Base-by-base conservation (phyloP, 2,888 invertebrate species). In the Clanis bilineata region DNA sequence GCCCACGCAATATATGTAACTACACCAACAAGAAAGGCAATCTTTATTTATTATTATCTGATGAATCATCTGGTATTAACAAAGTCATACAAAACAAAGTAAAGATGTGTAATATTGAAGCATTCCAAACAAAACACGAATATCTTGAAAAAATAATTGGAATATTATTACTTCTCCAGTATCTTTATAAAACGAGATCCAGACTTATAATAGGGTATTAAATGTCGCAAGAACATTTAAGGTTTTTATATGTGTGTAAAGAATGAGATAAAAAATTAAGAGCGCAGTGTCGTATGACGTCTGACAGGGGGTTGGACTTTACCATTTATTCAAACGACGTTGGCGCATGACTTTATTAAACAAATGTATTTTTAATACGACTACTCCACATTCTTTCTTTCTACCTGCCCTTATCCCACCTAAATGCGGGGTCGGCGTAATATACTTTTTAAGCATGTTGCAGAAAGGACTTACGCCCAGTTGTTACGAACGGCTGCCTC, bases 181-280 rank as follows among this genome's bases (percentile, higher is more conserved):
- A 71, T 72, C 71, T 68, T 69, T 73, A 67, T 77, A 70, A 72
- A 63, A 70, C 64, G 69, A 70, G 70, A 69, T 67, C 65, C 64
- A 66, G 65, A 69, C 72, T 69, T 73, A 77, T 75, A 79, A 79
- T 74, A 67, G 73, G 74, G 82, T 82, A 84, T 83, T 80, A 79
- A 78, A 79, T 83, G 77, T 79, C 82, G 65, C 71, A 62, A 79
- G 76, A 79, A 76, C 75, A 68, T 79, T 81, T 76, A 79, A 77
- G 65, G 74, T 79, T 76, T 79, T 79, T 79, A 76, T 79, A 76
- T 77, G 70, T 73, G 70, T 67, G 72, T 67, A 66, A 71, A 67
- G 62, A 63, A 66, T 67, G 62, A 62, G 66, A 72, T 75, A 73
- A 77, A 79, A 79, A 82, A 78, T 66, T 58, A 63, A 72, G 68